Evolutionary conservation across 35 echinoderm and acorn worm genomes (phyloP), one percentile per base, ranked within the genome.

Genomic region (Hemicentrotus pulcherrimus): DNA sequence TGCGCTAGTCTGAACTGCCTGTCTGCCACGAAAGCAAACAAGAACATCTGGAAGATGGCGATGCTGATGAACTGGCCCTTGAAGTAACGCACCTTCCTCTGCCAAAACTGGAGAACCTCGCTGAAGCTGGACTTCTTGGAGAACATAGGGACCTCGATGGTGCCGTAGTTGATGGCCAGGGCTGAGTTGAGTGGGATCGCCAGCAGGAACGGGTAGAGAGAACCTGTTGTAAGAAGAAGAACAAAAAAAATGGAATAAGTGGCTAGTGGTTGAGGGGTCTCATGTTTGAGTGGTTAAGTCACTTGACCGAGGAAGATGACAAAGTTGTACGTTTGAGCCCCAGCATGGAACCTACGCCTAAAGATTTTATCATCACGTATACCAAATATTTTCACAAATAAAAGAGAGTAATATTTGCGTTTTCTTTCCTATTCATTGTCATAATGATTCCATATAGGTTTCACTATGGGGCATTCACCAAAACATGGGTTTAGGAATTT

Each of bases 61-160:
- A 98, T 61, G 31, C 89, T 96, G 28, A 97, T 86, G 94, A 98
- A 97, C 94, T 97, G 96, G 19, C 94, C 86, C 94, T 98, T 97
- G 94, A 98, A 97, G 91, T 95, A 97, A 30, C 96, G 94, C 15
- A 96, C 45, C 94, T 96, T 98, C 30, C 90, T 55, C 47, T 47
- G 24, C 95, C 96, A 98, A 94, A 98, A 98, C 32, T 98, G 47
- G 7, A 95, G 30, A 22, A 71, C 35, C 46, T 47, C 47, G 0
- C 28, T 70, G 15, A 93, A 52, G n/a, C 94, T 96, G 28, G 65
- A n/a, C 32, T 95, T 96, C 35, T 92, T 78, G 86, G 92, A 46
- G 18, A 97, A 86, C 11, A 59, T 5, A 6, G 97, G 97, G 13
- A 98, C 85, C 31, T 98, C 96, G n/a, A 98, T 95, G 31, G 97